Percentiles rank a stretch among this genome's conserved stretches.
phyloP scores from a whole-genome alignment of 1,140 invertebrate species.

The Cydia strobilella region DNA sequence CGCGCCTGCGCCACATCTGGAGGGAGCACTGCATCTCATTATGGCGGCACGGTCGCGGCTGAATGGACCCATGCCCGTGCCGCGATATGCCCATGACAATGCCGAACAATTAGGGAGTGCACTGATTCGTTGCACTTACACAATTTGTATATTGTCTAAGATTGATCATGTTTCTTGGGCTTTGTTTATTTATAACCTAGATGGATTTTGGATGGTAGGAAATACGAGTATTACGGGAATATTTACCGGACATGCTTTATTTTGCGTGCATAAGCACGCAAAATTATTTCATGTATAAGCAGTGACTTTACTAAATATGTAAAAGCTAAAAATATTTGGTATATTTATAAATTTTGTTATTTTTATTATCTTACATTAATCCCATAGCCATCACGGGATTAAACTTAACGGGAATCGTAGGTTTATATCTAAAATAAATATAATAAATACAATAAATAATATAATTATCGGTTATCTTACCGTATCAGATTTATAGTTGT shows the following conservation, averaged over 20 bases:
- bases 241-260: neutral
- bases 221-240: neutral
- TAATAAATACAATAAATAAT: too few species aligned
- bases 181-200: neutral
- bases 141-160: slow-evolving; percentile 21
- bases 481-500: too few species aligned
- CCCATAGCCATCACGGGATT: too few species aligned
- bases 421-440: too few species aligned
- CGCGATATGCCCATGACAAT: slow-evolving; percentile 35
- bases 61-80: slow-evolving; percentile 50
- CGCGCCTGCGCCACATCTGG: slow-evolving; percentile 77
- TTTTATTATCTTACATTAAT: too few species aligned
- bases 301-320: too few species aligned
- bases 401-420: too few species aligned
- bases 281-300: neutral
- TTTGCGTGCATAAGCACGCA: too few species aligned
- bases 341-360: too few species aligned
- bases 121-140: slow-evolving; percentile 30
- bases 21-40: slow-evolving; percentile 73
- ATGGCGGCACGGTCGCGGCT: slow-evolving; percentile 65
- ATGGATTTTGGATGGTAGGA: neutral
- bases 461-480: too few species aligned
- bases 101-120: slow-evolving; percentile 29
- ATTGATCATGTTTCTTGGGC: neutral
- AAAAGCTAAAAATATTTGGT: too few species aligned